phyloP scores from a whole-genome alignment of 2,888 invertebrate genomes.

The Philaethria dido region DNA sequence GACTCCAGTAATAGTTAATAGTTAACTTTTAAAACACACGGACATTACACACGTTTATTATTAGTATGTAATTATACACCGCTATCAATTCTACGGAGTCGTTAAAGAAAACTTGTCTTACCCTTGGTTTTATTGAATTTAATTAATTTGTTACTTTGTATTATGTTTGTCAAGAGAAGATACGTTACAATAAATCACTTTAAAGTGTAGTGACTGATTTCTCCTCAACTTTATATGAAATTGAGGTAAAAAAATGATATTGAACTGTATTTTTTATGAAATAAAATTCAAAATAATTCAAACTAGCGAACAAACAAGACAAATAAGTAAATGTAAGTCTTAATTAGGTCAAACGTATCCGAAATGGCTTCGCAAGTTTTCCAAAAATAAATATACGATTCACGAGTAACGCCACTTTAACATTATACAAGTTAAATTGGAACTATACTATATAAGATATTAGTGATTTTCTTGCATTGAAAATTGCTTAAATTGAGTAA shows the following conservation, averaged over 20 bases:
- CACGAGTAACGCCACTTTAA: slow-evolving; percentile 11
- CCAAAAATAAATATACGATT: slow-evolving; percentile 21
- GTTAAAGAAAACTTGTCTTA: slow-evolving; percentile 10
- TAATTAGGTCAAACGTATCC: slow-evolving; percentile 29
- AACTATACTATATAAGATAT: neutral
- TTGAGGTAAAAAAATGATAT: too few relatives aligned
- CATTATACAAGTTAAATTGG: neutral
- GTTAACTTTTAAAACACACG: neutral
- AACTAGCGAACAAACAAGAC: slow-evolving; percentile 5
- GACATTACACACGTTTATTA: slow-evolving; percentile 6
- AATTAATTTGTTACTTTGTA: slow-evolving; percentile 18
- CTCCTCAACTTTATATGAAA: too few relatives aligned
- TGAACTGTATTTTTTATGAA: neutral
- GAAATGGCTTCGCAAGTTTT: slow-evolving; percentile 26
- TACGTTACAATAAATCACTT: neutral
- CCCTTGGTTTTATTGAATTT: slow-evolving; percentile 17
- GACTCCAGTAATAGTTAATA: neutral
- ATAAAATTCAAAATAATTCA: slow-evolving; percentile 6
- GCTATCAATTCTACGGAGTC: slow-evolving; percentile 10
- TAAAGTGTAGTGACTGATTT: too few relatives aligned
- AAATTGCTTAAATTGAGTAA: neutral
- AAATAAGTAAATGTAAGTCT: slow-evolving; percentile 18
- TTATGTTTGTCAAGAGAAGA: neutral
- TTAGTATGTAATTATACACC: slow-evolving; percentile 12
- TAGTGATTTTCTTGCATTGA: neutral